These are phyloP conservation scores for Lutjanus erythropterus DNA, from an alignment of 2,113 vertebrate genomes.

Conservation along the genomic window DNA sequence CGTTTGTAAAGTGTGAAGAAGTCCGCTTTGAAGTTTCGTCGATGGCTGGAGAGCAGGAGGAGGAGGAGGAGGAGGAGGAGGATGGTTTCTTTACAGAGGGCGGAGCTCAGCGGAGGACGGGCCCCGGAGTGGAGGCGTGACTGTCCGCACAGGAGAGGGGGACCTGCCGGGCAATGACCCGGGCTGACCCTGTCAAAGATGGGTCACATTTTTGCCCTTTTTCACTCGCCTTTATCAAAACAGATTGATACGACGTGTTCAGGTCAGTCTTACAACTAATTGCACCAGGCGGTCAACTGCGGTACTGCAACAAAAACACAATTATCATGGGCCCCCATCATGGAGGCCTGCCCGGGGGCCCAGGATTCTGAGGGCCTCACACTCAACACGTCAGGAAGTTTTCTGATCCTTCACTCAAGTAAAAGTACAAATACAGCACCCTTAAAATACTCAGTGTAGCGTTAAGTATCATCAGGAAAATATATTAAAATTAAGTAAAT, in stretches of 20 bases:
- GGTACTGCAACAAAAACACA: no score
- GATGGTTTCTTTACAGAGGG: conserved; percentile 26
- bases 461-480: no score
- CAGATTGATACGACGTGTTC: background rate
- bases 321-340: no score
- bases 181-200: no score
- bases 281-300: background rate
- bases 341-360: no score
- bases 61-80: conserved; percentile 24
- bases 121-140: conserved; percentile 20
- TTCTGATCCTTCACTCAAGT: background rate
- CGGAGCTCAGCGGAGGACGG: conserved; percentile 45
- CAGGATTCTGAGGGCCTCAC: background rate
- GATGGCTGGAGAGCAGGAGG: conserved; percentile 29
- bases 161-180: background rate
- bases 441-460: no score
- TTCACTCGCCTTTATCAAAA: background rate
- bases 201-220: no score
- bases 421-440: no score
- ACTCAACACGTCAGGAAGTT: no score
- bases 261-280: background rate
- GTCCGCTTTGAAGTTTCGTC: conserved; percentile 42
- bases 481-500: no score
- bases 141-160: background rate
- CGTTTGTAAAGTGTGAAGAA: background rate